phyloP scores from a whole-genome alignment of 2,797 vertebrate genomes.

The Leuciscus waleckii region DNA sequence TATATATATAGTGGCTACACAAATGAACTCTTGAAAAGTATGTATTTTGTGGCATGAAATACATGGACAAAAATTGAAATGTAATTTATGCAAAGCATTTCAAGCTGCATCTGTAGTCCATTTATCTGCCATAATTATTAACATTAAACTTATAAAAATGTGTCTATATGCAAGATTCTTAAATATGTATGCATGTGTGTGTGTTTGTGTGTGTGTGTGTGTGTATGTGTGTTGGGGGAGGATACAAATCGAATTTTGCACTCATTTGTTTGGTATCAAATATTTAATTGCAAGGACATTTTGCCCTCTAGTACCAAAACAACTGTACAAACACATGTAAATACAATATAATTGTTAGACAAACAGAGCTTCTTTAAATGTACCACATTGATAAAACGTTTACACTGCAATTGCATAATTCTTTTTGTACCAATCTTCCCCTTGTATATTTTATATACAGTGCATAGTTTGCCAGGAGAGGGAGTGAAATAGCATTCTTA shows the following conservation, averaged over 20 bases:
- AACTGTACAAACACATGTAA: conserved; percentile 49
- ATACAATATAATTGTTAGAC: conserved; percentile 27
- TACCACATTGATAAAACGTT: neutral
- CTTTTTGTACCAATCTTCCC: neutral
- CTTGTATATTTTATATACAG: neutral
- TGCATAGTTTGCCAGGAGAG: conserved; percentile 16
- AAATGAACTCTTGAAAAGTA: too few relatives aligned
- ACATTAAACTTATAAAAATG: too few relatives aligned
- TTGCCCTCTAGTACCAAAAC: conserved; percentile 48
- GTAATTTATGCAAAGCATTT: too few relatives aligned
- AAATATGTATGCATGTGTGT: too few relatives aligned
- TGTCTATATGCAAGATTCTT: too few relatives aligned
- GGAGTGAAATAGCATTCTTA: conserved; percentile 8
- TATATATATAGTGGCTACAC: too few relatives aligned
- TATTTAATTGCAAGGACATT: conserved; percentile 48
- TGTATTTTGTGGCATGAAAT: too few relatives aligned
- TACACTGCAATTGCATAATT: conserved; percentile 5
- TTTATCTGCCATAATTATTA: too few relatives aligned
- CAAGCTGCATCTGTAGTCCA: too few relatives aligned
- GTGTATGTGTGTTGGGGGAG: too few relatives aligned
- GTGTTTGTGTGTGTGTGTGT: too few relatives aligned
- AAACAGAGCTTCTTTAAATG: neutral
- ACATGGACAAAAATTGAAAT: too few relatives aligned
- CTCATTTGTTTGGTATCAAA: conserved; percentile 40
- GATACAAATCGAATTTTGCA: neutral